A percentile compares a stretch with the other conserved stretches of the same genome.
Evolutionary conservation across 2,888 invertebrate genomes (phyloP).

Genomic region (Unio delphinus): DNA sequence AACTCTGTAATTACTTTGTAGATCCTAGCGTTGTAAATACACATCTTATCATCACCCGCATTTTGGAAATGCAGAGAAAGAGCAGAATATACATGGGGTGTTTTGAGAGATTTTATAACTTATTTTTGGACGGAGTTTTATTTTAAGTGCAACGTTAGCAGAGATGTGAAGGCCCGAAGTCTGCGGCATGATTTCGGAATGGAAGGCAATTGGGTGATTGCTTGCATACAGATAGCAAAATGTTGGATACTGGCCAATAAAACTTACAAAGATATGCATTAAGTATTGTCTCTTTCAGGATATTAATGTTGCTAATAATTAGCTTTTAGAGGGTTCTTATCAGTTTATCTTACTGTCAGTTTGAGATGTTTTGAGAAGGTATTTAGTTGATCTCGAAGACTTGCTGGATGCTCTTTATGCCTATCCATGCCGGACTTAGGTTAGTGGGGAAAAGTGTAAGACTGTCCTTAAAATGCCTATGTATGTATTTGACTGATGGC

Average conservation of each 20-base stretch:
- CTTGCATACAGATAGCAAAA: too few species aligned
- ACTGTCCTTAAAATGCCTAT: background rate
- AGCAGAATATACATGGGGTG: too few species aligned
- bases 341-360: background rate
- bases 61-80: too few species aligned
- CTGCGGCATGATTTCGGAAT: too few species aligned
- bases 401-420: background rate
- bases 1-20: too few species aligned
- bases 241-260: slow-evolving; percentile 1
- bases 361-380: background rate
- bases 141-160: too few species aligned
- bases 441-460: background rate
- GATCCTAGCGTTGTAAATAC: too few species aligned
- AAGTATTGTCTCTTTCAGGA: background rate
- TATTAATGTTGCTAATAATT: background rate
- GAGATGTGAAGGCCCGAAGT: too few species aligned
- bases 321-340: background rate
- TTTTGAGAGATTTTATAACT: too few species aligned
- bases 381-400: background rate
- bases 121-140: too few species aligned
- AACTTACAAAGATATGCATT: background rate
- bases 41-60: too few species aligned
- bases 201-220: too few species aligned
- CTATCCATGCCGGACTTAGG: background rate
- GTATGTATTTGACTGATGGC: background rate